Base-by-base conservation (phyloP, 2,888 invertebrate species). In the Apodemia hepburni region DNA sequence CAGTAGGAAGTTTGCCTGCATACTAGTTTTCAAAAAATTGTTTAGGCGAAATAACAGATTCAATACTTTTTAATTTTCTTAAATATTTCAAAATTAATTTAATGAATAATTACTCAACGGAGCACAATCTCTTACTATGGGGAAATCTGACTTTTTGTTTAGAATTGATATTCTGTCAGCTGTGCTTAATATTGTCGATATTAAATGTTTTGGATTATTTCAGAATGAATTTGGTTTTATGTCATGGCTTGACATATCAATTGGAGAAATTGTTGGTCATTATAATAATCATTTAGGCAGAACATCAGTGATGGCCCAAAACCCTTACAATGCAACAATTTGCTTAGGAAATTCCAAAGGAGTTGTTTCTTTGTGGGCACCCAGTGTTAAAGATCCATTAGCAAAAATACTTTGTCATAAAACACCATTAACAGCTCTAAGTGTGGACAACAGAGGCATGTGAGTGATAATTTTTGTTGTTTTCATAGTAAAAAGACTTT, bases 351-450 rank as follows among this genome's bases (percentile, higher is more conserved):
- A 97, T 81, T 92, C 96, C 0, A 96, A 96, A 83, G 99, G 99
- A 17, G 95, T 97, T 0, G 98, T 99, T 0, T 96, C 97, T 0
- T 94, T 99, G 93, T 99, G 99, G 99, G 95, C 98, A 6, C 99
- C 99, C 0, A 97, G 94, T 73, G 92, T 94, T 0, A 94, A 94
- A 69, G 95, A 97, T 66, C 97, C 99, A 0, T 85, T 99, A 59
- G 98, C 96, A 0, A 97, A 97, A 82, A 95, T 99, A 92, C 87
- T 99, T 38, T 98, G 98, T 75, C 99, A 99, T 79, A 93, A 94
- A 71, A 94, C 96, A 33, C 95, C 97, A 0, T 87, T 99, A 63
- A 94, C 94, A 15, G 95, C 97, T 0, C 81, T 99, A 27, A 93
- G 97, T 33, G 93, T 99, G 8, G 98, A 99, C 87, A 94, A 94